Conservation (phyloP, 2,888 invertebrate species). For the Cylindroiulus punctatus region DNA sequence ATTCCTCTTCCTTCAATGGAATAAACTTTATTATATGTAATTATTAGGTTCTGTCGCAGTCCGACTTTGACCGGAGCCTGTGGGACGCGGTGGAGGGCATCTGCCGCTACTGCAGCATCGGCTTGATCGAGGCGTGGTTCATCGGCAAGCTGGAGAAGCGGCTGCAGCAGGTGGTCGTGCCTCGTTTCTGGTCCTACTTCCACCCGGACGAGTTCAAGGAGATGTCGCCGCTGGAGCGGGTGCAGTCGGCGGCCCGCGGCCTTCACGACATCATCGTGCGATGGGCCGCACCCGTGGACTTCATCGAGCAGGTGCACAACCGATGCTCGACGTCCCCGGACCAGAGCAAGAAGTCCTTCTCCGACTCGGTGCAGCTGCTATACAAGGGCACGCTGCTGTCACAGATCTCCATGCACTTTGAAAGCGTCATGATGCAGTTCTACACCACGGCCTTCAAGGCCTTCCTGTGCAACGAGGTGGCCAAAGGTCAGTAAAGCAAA, state of each 20-base stretch:
- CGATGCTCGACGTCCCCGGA: neutral
- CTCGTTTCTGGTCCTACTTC: conserved; percentile 9
- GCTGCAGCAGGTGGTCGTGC: conserved; percentile 1
- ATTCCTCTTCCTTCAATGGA: too few species aligned
- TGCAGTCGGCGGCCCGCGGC: neutral
- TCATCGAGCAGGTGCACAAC: conserved; percentile 30
- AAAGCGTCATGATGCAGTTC: conserved; percentile 68
- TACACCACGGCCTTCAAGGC: conserved; percentile 82
- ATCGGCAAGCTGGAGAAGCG: conserved; percentile 36
- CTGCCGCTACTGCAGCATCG: neutral
- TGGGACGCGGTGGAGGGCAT: conserved; percentile 15
- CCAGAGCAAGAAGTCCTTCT: neutral
- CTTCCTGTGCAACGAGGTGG: conserved; percentile 69
- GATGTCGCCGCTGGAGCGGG: neutral
- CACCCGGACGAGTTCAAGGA: neutral
- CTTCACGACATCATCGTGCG: neutral
- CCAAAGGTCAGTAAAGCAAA: conserved; percentile 62
- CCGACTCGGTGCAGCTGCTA: conserved; percentile 25
- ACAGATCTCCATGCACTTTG: conserved; percentile 50
- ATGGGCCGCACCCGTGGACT: neutral
- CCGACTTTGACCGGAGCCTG: neutral
- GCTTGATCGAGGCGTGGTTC: neutral
- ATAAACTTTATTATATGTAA: too few species aligned
- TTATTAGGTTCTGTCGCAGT: neutral
- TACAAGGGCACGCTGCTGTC: conserved; percentile 52